Evolutionary conservation across 2,888 invertebrate genomes (phyloP).

Genomic region (Microctonus aethiopoides): DNA sequence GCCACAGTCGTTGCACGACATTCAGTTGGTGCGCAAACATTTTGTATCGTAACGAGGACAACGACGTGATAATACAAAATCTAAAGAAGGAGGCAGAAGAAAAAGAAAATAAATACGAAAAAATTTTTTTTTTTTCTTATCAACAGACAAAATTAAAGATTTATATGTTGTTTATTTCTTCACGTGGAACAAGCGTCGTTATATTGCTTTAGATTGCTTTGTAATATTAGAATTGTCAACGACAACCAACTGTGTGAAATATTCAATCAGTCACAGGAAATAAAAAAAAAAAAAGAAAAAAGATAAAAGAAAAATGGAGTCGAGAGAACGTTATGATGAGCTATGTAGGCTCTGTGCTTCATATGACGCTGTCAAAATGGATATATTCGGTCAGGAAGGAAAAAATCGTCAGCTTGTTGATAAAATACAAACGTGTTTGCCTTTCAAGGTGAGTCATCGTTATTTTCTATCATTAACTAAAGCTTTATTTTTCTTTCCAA

Average conservation of each 20-base stretch:
- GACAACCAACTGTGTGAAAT: slow-evolving; percentile 10
- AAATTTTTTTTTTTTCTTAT: too few species aligned
- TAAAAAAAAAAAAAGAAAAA: slow-evolving; percentile 26
- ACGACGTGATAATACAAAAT: background rate
- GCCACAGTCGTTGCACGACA: slow-evolving; percentile 46
- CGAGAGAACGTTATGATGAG: slow-evolving; percentile 67
- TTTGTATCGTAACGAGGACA: background rate
- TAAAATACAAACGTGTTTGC: slow-evolving; percentile 67
- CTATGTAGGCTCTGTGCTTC: slow-evolving; percentile 68
- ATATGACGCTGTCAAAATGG: slow-evolving; percentile 67
- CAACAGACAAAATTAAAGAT: too few species aligned
- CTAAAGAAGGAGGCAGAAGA: background rate
- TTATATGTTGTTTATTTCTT: too few species aligned
- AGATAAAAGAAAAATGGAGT: slow-evolving; percentile 42
- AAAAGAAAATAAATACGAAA: too few species aligned
- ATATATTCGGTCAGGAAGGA: slow-evolving; percentile 68
- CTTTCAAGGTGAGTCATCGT: slow-evolving; percentile 63
- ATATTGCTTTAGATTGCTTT: background rate
- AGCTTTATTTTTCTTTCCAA: background rate
- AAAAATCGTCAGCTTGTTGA: slow-evolving; percentile 66
- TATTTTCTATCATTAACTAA: background rate
- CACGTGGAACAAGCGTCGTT: background rate
- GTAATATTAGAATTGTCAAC: too few species aligned
- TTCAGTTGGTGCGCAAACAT: slow-evolving; percentile 40
- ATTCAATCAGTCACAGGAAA: background rate